Conservation (phyloP, 2,113 vertebrate species). For the Dromiciops gliroides region DNA sequence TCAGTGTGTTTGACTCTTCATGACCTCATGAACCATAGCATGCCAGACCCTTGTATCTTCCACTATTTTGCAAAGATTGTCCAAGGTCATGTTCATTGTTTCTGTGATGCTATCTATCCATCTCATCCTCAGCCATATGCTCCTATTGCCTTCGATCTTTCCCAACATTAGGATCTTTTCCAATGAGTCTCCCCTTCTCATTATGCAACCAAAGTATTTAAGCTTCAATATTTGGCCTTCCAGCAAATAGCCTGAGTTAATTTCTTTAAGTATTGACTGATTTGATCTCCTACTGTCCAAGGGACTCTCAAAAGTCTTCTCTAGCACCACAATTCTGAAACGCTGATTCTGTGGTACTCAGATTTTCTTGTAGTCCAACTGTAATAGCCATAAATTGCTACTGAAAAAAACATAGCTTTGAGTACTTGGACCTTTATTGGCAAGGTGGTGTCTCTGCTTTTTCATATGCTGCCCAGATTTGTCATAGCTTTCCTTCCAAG, state of each 20-base stretch:
- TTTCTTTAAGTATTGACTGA: background rate
- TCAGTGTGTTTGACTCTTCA: background rate
- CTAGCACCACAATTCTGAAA: background rate
- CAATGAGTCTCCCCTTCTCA: background rate
- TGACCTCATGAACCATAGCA: background rate
- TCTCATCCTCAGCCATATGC: background rate
- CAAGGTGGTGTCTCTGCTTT: background rate
- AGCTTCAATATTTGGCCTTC: background rate
- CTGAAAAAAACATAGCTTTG: background rate
- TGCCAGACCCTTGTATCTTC: background rate
- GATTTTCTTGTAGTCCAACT: background rate
- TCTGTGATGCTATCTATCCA: background rate
- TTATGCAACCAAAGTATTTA: background rate
- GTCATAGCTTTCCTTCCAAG: background rate
- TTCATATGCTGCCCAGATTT: background rate
- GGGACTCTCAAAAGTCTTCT: background rate
- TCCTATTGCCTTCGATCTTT: background rate
- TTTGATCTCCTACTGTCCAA: background rate
- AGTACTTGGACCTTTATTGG: background rate
- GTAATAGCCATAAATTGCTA: background rate
- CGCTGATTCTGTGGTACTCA: background rate
- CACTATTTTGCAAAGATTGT: background rate
- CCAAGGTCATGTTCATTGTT: background rate
- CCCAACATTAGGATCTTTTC: background rate
- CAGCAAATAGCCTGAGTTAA: background rate